Percentiles rank a stretch among this genome's conserved stretches.
Evolutionary conservation across 2,113 vertebrate species (phyloP).

Genomic region (Peucedramus taeniatus): DNA sequence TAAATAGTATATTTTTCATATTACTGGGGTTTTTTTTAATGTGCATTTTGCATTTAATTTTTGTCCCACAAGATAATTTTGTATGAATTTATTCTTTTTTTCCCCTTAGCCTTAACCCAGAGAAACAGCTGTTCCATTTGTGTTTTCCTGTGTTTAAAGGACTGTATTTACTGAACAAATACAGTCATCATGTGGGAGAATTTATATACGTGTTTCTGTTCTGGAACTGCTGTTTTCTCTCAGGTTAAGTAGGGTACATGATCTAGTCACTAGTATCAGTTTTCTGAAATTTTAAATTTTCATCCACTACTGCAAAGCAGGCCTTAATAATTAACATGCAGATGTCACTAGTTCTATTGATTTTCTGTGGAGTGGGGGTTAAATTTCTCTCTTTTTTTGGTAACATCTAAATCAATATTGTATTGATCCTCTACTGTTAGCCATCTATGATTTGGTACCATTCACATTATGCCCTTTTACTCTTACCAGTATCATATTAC

Average conservation of each 20-base stretch:
- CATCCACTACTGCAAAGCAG: background rate
- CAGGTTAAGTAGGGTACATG: background rate
- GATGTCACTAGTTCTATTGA: background rate
- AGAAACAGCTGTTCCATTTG: background rate
- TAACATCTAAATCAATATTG: background rate
- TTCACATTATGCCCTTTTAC: background rate
- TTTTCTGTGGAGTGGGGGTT: background rate
- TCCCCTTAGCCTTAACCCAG: background rate
- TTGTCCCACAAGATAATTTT: background rate
- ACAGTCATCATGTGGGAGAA: background rate
- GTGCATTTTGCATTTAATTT: background rate
- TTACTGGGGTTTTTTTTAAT: background rate
- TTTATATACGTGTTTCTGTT: background rate
- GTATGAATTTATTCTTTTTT: background rate
- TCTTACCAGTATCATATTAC: background rate
- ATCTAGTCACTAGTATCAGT: background rate
- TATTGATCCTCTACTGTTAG: background rate
- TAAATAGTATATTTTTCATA: conserved; percentile 16
- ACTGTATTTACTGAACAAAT: background rate
- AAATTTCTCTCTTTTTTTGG: background rate
- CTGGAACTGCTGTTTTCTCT: background rate
- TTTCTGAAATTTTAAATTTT: background rate
- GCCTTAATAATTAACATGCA: background rate
- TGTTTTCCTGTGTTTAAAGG: background rate
- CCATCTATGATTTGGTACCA: background rate